These are phyloP conservation scores for Calyptommatus sinebrachiatus DNA, from an alignment of 2,113 vertebrate species.

Conservation along the genomic window DNA sequence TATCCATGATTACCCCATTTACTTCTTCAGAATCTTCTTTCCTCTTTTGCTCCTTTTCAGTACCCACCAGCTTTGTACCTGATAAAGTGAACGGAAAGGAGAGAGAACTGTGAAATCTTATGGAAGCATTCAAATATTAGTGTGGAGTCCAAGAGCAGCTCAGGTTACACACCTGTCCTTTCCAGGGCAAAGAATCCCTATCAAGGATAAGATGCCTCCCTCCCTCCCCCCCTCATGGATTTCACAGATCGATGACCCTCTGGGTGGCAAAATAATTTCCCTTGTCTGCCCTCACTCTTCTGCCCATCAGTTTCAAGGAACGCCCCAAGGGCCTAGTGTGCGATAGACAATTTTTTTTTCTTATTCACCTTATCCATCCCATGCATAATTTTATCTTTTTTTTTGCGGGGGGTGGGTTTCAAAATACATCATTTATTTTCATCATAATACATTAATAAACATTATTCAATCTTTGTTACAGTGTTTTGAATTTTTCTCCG, in stretches of 20 bases:
- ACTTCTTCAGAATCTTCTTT: neutral
- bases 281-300: no score
- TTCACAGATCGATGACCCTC: neutral
- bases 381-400: no score
- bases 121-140: neutral
- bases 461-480: no score
- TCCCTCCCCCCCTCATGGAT: neutral
- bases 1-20: neutral
- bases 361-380: neutral
- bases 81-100: neutral
- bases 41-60: neutral
- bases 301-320: neutral
- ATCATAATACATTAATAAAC: no score
- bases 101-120: neutral
- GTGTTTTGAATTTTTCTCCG: no score
- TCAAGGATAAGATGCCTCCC: no score
- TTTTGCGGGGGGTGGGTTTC: no score
- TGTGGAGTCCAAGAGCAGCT: no score
- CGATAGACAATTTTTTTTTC: neutral
- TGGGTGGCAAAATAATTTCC: no score
- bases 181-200: no score
- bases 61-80: neutral
- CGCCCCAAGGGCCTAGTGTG: neutral
- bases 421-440: no score
- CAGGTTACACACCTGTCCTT: no score